Conservation (phyloP, 2,113 vertebrate species). For the Caracal caracal region DNA sequence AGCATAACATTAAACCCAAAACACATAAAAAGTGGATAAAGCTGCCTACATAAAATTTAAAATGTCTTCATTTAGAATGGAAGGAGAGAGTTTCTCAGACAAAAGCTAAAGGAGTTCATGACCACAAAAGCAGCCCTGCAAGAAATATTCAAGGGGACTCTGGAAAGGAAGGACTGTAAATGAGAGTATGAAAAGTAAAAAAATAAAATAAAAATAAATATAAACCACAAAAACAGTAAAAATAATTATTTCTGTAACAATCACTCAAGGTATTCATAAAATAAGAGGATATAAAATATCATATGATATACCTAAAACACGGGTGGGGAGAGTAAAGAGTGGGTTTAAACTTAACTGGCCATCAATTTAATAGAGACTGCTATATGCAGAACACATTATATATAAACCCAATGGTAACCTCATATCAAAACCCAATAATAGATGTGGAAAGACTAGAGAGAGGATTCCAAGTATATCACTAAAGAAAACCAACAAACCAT, state of each 20-base stretch:
- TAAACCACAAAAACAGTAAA: not conserved
- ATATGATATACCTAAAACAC: not conserved
- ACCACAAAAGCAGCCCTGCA: not conserved
- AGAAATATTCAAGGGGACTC: not conserved
- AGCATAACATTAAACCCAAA: not conserved
- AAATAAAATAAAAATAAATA: not conserved
- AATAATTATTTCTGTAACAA: not conserved
- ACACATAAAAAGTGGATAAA: not conserved
- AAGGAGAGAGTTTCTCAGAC: not conserved
- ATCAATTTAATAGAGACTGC: not conserved
- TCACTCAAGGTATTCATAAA: not conserved
- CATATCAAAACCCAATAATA: not conserved
- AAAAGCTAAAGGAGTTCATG: not conserved
- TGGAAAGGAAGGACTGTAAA: not conserved
- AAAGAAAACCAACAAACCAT: not conserved
- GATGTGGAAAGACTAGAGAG: not conserved
- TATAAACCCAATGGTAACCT: not conserved
- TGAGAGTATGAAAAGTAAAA: not conserved
- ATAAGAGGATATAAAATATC: not conserved
- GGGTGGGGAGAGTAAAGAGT: not conserved
- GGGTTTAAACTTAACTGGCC: not conserved
- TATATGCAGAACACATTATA: not conserved
- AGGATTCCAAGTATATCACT: not conserved
- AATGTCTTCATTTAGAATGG: not conserved
- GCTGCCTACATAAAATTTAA: not conserved